These are phyloP conservation scores for Platycnemis pennipes DNA, from an alignment of 2,888 invertebrate species.

Conservation along the genomic window DNA sequence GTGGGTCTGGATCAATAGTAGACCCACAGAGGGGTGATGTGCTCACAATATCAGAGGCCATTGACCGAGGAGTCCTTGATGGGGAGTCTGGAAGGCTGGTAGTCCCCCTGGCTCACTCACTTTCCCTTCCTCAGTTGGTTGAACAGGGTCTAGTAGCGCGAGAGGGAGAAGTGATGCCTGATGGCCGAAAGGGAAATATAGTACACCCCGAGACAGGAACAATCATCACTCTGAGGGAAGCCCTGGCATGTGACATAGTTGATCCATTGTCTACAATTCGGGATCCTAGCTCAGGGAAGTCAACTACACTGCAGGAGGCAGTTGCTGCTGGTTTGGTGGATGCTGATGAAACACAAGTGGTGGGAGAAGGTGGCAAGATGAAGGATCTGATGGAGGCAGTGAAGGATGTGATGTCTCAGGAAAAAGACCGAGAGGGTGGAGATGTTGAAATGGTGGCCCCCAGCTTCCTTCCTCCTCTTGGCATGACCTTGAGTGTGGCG, in stretches of 20 bases:
- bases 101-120: slow-evolving; percentile 89
- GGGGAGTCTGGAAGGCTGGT: slow-evolving; percentile 86
- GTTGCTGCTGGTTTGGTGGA: slow-evolving; percentile 87
- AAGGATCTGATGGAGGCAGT: slow-evolving; percentile 86
- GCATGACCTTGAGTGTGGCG: slow-evolving; percentile 91
- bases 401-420: slow-evolving; percentile 77
- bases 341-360: slow-evolving; percentile 85
- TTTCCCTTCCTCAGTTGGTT: slow-evolving; percentile 91
- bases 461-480: slow-evolving; percentile 83
- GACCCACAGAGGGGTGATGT: slow-evolving; percentile 92
- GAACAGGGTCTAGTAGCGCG: slow-evolving; percentile 92
- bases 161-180: slow-evolving; percentile 76
- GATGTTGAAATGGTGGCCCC: slow-evolving; percentile 80
- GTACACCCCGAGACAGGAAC: slow-evolving; percentile 94
- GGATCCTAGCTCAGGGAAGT: slow-evolving; percentile 83
- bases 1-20: slow-evolving; percentile 87
- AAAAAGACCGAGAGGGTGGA: slow-evolving; percentile 70
- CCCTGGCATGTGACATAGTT: slow-evolving; percentile 93
- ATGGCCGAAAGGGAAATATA: slow-evolving; percentile 82
- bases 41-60: slow-evolving; percentile 91
- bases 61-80: slow-evolving; percentile 91
- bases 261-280: slow-evolving; percentile 89
- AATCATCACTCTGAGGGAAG: slow-evolving; percentile 89
- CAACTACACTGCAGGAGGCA: slow-evolving; percentile 88
- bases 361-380: slow-evolving; percentile 83